Evolutionary conservation across 1,140 invertebrate species (phyloP), one percentile per base, ranked within the genome.

Genomic region (Laupala kohalensis): DNA sequence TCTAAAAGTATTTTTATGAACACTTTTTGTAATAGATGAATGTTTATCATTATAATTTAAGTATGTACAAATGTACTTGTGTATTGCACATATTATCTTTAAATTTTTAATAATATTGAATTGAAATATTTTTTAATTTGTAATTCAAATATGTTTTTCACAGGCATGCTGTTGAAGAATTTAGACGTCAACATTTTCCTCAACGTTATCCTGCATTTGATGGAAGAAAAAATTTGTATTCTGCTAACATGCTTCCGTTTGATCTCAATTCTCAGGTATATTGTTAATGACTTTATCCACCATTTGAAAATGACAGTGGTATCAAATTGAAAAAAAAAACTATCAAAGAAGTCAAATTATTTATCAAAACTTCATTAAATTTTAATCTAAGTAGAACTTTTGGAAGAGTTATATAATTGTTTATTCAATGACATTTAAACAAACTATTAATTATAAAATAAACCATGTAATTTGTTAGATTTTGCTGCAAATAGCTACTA

Each of bases 221-320:
- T 82, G 91, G 91, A 9, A 84, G 81, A 25, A 89, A 86, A 73
- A 90, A 88, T 79, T 79, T 88, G 25, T 90, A 87, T 77, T 85
- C 79, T 64, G 75, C 74, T 27, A 72, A 67, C 26, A 5, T 75
- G 1, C 70, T 83, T 64, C 79, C 79, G 25, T 72, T 78, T n/a
- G 64, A 23, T 69, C 25, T 71, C 12, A 26, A 66, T 53, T 19
- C 6, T 37, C 4, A 30, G 23, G 26, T 23, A 65, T 67, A 69
- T 73, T 4, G 6, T 27, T 62, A 19, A 62, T 12, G 19, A 62
- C 19, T 62, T 62, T n/a, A n/a, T n/a, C n/a, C 37, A 12, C 37
- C 37, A 26, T 66, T 66, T 5, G 13, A 26, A 26, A 15, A 25
- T 12, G 25, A 26, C 19, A 25, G 25, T 0, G 27, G 27, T 25